Conservation (phyloP, 2,888 invertebrate genomes). For the Agonopterix arenella region DNA sequence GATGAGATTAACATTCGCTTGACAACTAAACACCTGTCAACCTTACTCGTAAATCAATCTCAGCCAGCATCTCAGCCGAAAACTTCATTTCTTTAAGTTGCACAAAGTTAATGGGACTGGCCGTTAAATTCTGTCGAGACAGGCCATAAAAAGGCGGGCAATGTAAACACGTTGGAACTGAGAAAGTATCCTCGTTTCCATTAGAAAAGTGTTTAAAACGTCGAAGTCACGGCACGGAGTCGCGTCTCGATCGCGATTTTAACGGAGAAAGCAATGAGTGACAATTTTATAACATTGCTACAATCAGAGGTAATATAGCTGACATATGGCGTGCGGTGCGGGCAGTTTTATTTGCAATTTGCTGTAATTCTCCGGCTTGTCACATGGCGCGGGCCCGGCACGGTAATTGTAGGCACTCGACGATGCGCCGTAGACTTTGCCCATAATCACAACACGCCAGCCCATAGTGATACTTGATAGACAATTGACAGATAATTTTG, state of each 20-base stretch:
- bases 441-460: conserved; percentile 15
- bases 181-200: conserved; percentile 29
- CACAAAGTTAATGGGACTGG: neutral
- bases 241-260: conserved; percentile 15
- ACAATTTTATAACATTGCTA: conserved; percentile 20
- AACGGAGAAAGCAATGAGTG: conserved; percentile 26
- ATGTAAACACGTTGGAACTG: conserved; percentile 18
- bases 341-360: conserved; percentile 30
- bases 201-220: conserved; percentile 20
- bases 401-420: conserved; percentile 11
- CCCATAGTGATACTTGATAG: conserved; percentile 6
- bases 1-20: neutral
- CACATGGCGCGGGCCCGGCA: conserved; percentile 7
- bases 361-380: conserved; percentile 21
- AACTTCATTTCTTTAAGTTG: too few species aligned
- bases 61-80: too few species aligned
- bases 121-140: conserved; percentile 1
- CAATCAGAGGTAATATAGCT: conserved; percentile 21
- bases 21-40: too few species aligned
- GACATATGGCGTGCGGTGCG: conserved; percentile 9
- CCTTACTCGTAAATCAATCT: too few species aligned
- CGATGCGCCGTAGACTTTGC: conserved; percentile 1
- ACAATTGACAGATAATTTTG: conserved; percentile 10
- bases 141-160: conserved; percentile 18
- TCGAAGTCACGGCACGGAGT: conserved; percentile 10